Base-by-base conservation (phyloP, 2,113 vertebrate genomes). In the Carassius carassius region DNA sequence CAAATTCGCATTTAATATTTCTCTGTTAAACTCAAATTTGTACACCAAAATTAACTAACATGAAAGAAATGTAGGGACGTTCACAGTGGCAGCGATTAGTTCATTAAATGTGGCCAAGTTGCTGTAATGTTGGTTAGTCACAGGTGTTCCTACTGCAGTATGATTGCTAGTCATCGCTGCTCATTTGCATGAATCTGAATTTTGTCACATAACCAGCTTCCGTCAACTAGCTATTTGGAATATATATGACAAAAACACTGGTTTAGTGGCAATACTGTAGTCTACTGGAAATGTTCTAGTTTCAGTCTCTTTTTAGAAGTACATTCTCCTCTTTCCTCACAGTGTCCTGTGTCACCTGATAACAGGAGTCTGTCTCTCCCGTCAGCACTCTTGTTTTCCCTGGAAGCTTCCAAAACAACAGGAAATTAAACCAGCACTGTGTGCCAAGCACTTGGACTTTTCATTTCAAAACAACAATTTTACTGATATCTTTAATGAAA, bases 401-500 rank as follows among this genome's bases (percentile, higher is more conserved):
- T 19, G 60, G 70, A 88, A 84, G 77, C 79, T 82, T 85, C 63
- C 74, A 54, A 86, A 87, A 81, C 86, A 89, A 89, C 86, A 90
- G 88, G 88, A 90, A 91, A 90, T 89, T 87, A 89, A 91, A 90
- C 77, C 78, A 51, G 35, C 69, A 54, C 60, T 82, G 81, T 74
- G 76, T 72, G 82, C 75, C 70, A 80, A 63, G 74, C 83, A 84
- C 84, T 85, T 87, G 83, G 88, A 88, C 84, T 88, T 85, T 89
- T 90, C 84, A 88, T 90, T 88, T 89, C 77, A 81, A 86, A 87
- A 82, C 86, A 67, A 75, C 86, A 82, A 85, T 87, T 89, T 89
- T 88, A 88, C 79, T 83, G 86, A 87, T 90, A 90, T 91, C 89
- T 87, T 84, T 90, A 88, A 89, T 89, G 84, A 88, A 90, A 89